phyloP scores from a whole-genome alignment of 2,888 invertebrate genomes.

The Bedellia somnulentella region DNA sequence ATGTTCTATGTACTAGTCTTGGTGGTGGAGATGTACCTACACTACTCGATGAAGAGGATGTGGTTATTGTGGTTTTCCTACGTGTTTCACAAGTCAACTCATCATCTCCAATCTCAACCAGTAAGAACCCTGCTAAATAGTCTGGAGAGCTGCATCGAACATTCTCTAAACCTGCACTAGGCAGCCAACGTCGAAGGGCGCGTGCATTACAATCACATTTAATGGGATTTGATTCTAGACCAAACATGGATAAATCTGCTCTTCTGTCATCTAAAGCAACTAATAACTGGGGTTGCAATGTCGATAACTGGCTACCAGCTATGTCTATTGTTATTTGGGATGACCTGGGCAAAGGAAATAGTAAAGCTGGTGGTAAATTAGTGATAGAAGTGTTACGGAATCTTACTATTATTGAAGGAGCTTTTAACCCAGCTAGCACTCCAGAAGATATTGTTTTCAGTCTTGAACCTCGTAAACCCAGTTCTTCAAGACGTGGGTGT shows the following conservation, averaged over 20 bases:
- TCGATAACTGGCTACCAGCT: conserved; percentile 74
- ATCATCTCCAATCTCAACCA: conserved; percentile 78
- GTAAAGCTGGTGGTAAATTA: conserved; percentile 75
- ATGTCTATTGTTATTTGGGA: conserved; percentile 79
- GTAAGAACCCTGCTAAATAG: conserved; percentile 66
- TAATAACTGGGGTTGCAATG: conserved; percentile 76
- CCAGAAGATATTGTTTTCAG: conserved; percentile 80
- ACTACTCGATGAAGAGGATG: conserved; percentile 33
- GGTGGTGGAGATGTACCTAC: conserved; percentile 46
- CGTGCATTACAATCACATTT: conserved; percentile 83
- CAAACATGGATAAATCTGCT: conserved; percentile 72
- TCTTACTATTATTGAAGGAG: conserved; percentile 69
- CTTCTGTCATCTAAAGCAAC: conserved; percentile 80
- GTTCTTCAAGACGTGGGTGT: conserved; percentile 74
- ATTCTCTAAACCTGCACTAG: conserved; percentile 63
- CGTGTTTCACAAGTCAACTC: conserved; percentile 77
- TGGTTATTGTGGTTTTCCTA: conserved; percentile 48
- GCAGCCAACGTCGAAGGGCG: conserved; percentile 78
- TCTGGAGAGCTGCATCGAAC: conserved; percentile 70
- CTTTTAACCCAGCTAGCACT: conserved; percentile 79
- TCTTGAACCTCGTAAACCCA: conserved; percentile 75
- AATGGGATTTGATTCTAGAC: conserved; percentile 78
- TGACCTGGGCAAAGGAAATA: conserved; percentile 86
- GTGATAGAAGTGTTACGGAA: conserved; percentile 80
- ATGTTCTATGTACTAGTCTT: conserved; percentile 61